Evolutionary conservation across 2,888 invertebrate species (phyloP).

Genomic region (Alloplasta piceator): DNA sequence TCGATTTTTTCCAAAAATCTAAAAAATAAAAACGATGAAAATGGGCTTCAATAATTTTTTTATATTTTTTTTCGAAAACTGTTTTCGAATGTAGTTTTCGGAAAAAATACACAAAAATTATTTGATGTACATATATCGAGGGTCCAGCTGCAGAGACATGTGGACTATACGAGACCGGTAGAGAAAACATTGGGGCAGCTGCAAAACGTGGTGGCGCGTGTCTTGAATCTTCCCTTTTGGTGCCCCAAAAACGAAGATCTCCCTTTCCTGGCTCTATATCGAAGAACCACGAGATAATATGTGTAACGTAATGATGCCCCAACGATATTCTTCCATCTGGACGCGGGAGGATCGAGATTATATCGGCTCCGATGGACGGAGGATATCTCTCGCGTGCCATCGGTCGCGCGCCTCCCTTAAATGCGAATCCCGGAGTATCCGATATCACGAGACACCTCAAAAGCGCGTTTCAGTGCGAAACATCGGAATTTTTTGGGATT

Average conservation of each 20-base stretch:
- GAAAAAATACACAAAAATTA: too few species aligned
- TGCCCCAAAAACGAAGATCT: conserved; percentile 20
- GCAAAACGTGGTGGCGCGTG: conserved; percentile 54
- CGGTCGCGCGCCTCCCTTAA: conserved; percentile 7
- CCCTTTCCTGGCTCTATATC: neutral
- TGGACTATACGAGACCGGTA: conserved; percentile 43
- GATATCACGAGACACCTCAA: neutral
- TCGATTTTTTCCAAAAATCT: too few species aligned
- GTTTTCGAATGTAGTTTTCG: too few species aligned
- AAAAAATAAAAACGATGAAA: too few species aligned
- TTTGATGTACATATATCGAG: conserved; percentile 12
- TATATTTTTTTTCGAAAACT: too few species aligned
- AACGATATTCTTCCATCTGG: conserved; percentile 33
- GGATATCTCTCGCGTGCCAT: conserved; percentile 48
- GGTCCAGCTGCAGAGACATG: conserved; percentile 60
- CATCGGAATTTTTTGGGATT: neutral
- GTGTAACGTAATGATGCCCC: too few species aligned
- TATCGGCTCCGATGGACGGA: conserved; percentile 33
- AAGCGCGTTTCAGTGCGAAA: too few species aligned
- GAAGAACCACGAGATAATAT: neutral
- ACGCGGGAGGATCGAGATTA: conserved; percentile 55
- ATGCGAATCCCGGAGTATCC: neutral
- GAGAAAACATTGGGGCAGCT: conserved; percentile 64
- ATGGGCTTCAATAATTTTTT: too few species aligned
- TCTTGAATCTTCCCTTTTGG: conserved; percentile 39